A percentile compares a stretch with the other conserved stretches of the same genome.
Evolutionary conservation across 2,888 invertebrate species (phyloP).

Genomic region (Phragmatobia fuliginosa): DNA sequence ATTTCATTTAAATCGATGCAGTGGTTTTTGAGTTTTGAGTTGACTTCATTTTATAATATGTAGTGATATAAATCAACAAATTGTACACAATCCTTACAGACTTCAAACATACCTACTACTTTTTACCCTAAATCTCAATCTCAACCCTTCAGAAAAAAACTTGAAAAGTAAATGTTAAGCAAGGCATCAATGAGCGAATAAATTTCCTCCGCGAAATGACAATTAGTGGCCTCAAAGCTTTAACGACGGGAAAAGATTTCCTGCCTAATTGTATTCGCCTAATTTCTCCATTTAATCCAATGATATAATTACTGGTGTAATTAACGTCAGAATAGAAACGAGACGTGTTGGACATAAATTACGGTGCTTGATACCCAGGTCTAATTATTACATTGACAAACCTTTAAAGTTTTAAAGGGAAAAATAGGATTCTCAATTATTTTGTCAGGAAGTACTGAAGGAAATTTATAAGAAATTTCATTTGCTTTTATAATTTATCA

Average conservation of each 20-base stretch:
- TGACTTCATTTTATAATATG: no score
- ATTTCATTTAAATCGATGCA: no score
- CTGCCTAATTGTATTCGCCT: constrained; percentile 5
- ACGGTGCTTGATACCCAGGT: neutral
- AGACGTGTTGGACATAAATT: neutral
- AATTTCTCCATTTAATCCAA: constrained; percentile 30
- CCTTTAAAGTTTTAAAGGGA: neutral
- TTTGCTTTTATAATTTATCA: neutral
- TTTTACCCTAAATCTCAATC: neutral
- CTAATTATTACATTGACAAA: neutral
- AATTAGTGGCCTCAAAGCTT: neutral
- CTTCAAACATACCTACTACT: neutral
- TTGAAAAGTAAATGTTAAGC: neutral
- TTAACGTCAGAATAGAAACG: neutral
- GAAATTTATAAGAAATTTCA: no score
- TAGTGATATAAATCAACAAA: no score
- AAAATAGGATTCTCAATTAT: neutral
- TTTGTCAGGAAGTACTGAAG: neutral
- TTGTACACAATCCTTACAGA: neutral
- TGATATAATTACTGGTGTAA: constrained; percentile 22
- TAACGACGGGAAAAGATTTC: neutral
- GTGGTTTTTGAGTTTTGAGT: no score
- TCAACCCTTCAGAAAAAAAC: neutral
- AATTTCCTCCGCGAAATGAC: neutral
- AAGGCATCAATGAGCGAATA: neutral